These are phyloP conservation scores for Apodemus sylvaticus DNA, from an alignment of 2,113 vertebrate genomes.

Conservation along the genomic window DNA sequence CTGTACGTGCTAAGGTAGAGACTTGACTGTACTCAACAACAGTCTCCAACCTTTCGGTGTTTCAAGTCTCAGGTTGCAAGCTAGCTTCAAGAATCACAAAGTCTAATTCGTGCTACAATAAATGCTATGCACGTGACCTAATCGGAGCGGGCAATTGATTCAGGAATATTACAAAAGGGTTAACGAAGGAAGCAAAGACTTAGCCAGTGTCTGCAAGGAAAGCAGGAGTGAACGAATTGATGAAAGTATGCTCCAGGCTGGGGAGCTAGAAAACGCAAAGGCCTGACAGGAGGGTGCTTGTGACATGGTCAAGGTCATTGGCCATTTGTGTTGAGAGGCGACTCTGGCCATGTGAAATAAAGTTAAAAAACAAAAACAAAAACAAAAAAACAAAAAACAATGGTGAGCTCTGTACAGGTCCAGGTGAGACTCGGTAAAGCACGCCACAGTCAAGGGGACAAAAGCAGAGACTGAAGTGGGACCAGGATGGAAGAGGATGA, in stretches of 20 bases:
- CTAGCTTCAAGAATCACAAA: not conserved
- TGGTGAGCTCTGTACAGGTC: not conserved
- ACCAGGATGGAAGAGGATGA: not conserved
- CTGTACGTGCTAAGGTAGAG: not conserved
- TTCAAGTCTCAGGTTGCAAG: not conserved
- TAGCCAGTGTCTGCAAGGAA: fast-evolving
- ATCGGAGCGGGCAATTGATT: too few species aligned
- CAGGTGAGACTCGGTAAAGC: not conserved
- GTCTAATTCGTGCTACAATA: not conserved
- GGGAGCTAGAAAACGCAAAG: not conserved
- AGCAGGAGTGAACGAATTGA: not conserved
- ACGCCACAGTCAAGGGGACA: not conserved
- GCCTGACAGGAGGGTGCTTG: not conserved
- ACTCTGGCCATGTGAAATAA: not conserved
- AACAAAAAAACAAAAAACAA: too few species aligned
- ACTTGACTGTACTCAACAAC: not conserved
- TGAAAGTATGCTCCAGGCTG: not conserved
- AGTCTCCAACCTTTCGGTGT: not conserved
- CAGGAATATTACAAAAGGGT: not conserved
- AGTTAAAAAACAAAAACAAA: too few species aligned
- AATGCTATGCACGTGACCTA: not conserved
- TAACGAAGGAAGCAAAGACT: not conserved
- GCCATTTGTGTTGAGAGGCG: not conserved
- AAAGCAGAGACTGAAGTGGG: not conserved
- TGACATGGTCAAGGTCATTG: not conserved